Evolutionary conservation across 2,797 vertebrate genomes (phyloP), one percentile per base, ranked within the genome.

Genomic region (Allobates femoralis): DNA sequence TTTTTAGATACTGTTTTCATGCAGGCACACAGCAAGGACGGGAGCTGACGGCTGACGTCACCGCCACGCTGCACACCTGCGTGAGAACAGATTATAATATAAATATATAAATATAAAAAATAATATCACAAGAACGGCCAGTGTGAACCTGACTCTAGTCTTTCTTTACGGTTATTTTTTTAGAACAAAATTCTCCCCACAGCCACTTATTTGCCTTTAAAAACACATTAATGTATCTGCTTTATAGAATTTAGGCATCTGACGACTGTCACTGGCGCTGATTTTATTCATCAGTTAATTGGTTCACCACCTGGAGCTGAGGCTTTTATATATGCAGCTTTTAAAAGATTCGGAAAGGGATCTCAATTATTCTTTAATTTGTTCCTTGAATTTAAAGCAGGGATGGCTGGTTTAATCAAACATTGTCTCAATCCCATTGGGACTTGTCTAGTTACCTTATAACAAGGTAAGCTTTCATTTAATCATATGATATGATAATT

Each of bases 211-310:
- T 98, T 97, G 93, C 94, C 95, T 96, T 95, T 96, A 97, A 95
- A 92, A 94, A 94, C 92, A 94, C 94, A 93, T 94, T 96, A 94
- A 96, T 97, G 96, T 95, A 95, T 96, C 95, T 93, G 94, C 93
- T 95, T 96, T 94, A 93, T 93, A 96, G 96, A 98, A 98, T 97
- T 98, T 93, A 94, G 97, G 97, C 97, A 96, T 94, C 95, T 96
- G 95, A 95, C 93, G 89, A 93, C 94, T 94, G 94, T 96, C 96
- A 96, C 94, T 94, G 94, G 93, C 91, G 93, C 95, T 96, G 96
- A 96, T 97, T 98, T 98, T 97, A 98, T 98, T 98, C 97, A 97
- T 96, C 96, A 94, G 95, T 96, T 98, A 98, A 98, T 99, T 98
- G 97, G 96, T 96, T 96, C 94, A 95, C 97, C 97, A 95, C 96